Percentiles rank a stretch among this genome's conserved stretches.
These are phyloP conservation scores for Phrixothrix hirtus DNA, from an alignment of 2,888 invertebrate genomes.

Conservation along the genomic window DNA sequence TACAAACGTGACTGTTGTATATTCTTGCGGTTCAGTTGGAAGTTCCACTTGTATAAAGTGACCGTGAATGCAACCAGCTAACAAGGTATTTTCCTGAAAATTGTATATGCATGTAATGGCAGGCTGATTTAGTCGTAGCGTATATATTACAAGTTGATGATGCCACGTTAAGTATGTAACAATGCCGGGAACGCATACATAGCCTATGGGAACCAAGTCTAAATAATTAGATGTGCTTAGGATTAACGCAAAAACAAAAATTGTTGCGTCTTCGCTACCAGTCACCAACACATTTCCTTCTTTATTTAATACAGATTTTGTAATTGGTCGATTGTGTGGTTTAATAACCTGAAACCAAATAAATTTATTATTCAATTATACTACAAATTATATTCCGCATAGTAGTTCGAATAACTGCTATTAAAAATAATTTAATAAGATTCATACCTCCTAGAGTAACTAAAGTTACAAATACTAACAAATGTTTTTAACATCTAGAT, in stretches of 20 bases:
- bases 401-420: too few species aligned
- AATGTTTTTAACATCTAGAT: too few species aligned
- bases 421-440: too few species aligned
- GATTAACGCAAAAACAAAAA: constrained; percentile 67
- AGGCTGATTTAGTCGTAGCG: too few species aligned
- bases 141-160: constrained; percentile 57
- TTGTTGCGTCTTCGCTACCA: constrained; percentile 68
- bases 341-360: constrained; percentile 65
- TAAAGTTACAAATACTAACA: too few species aligned
- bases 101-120: too few species aligned
- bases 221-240: constrained; percentile 49
- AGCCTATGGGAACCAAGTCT: constrained; percentile 67
- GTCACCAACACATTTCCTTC: constrained; percentile 65
- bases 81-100: constrained; percentile 37
- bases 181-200: constrained; percentile 64
- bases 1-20: constrained; percentile 57
- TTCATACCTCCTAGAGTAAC: too few species aligned
- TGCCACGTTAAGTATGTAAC: constrained; percentile 73
- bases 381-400: too few species aligned
- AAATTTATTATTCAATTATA: too few species aligned
- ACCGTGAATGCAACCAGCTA: constrained; percentile 62
- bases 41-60: constrained; percentile 61
- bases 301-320: constrained; percentile 64
- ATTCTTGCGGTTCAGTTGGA: constrained; percentile 52
- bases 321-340: constrained; percentile 69